Conservation (phyloP, 2,113 vertebrate species). For the Turnix velox region DNA sequence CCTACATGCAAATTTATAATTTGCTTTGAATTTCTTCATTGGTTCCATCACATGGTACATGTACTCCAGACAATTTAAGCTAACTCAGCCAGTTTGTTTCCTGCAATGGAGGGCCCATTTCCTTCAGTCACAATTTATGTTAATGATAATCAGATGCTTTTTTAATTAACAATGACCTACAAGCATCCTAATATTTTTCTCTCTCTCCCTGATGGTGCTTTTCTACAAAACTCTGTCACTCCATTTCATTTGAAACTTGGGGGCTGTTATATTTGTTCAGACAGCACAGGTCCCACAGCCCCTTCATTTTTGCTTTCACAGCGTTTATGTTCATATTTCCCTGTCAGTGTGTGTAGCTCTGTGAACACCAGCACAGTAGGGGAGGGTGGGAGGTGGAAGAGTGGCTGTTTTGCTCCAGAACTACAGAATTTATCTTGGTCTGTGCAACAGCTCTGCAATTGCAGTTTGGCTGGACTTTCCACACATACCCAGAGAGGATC, state of each 20-base stretch:
- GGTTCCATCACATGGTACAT: not conserved
- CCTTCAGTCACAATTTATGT: conserved; percentile 54
- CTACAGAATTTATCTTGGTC: not conserved
- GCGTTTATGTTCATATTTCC: not conserved
- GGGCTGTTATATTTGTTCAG: not conserved
- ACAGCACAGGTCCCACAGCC: not conserved
- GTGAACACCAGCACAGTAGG: not conserved
- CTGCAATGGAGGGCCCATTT: conserved; percentile 30
- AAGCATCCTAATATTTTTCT: conserved; percentile 41
- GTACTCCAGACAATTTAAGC: conserved; percentile 29
- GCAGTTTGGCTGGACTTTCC: not conserved
- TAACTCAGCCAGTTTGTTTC: conserved; percentile 27
- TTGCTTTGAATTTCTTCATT: conserved; percentile 20
- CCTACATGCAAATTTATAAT: not conserved
- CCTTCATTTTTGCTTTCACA: not conserved
- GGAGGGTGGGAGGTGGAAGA: not conserved
- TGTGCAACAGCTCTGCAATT: not conserved
- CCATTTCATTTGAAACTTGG: not conserved
- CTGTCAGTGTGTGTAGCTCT: not conserved
- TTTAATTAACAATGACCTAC: conserved; percentile 60
- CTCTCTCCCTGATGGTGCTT: not conserved
- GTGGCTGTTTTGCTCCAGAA: not conserved
- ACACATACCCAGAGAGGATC: not conserved
- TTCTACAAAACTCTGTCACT: conserved; percentile 25
- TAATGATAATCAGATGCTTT: conserved; percentile 60